Evolutionary conservation across 2,797 vertebrate species (phyloP).

Genomic region (Acipenser transmontanus): DNA sequence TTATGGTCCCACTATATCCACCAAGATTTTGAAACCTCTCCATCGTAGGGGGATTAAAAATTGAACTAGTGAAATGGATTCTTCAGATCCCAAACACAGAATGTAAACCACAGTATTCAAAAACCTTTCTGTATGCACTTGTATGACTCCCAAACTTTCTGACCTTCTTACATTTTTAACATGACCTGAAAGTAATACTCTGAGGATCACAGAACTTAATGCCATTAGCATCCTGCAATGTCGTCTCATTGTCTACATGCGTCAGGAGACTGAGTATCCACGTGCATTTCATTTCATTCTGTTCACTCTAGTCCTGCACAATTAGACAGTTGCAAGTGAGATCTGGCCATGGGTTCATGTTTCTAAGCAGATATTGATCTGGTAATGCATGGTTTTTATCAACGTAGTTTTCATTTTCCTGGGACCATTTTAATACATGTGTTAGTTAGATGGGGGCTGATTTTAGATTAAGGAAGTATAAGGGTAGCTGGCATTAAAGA

Average conservation of each 20-base stretch:
- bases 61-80: too few species aligned
- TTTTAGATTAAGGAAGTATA: conserved; percentile 47
- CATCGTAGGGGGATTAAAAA: too few species aligned
- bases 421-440: conserved; percentile 45
- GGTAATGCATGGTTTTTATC: conserved; percentile 48
- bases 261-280: conserved; percentile 29
- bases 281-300: conserved; percentile 40
- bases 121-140: background rate
- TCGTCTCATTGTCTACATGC: conserved; percentile 18
- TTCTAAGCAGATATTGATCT: conserved; percentile 48
- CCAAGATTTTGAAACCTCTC: too few species aligned
- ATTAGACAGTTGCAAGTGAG: conserved; percentile 30
- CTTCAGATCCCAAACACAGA: background rate
- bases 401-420: conserved; percentile 54
- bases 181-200: conserved; percentile 24
- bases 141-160: background rate
- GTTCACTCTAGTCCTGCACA: conserved; percentile 17
- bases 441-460: conserved; percentile 37
- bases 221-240: conserved; percentile 28
- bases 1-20: too few species aligned
- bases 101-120: background rate
- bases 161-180: conserved; percentile 18
- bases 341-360: conserved; percentile 43
- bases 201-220: conserved; percentile 17
- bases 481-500: conserved; percentile 56